Conservation (phyloP, 2,797 vertebrate species). For the Apogon talboti region DNA sequence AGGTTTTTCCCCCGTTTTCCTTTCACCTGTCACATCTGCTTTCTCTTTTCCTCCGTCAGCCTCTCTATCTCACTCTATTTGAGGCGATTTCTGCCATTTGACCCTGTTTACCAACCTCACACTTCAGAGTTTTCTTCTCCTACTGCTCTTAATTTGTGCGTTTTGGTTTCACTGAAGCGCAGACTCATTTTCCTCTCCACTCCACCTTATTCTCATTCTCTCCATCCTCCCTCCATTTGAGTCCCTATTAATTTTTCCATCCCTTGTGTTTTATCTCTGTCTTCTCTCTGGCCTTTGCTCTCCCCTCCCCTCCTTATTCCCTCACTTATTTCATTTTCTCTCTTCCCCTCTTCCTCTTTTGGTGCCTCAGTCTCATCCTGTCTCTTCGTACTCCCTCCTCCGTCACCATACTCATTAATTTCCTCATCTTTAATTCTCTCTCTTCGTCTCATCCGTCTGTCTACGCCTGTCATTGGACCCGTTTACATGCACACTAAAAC, state of each 20-base stretch:
- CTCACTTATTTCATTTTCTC: slow-evolving; percentile 14
- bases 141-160: neutral
- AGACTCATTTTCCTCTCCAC: slow-evolving; percentile 10
- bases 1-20: slow-evolving; percentile 25
- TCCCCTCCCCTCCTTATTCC: slow-evolving; percentile 6
- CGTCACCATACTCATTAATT: slow-evolving; percentile 54
- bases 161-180: slow-evolving; percentile 30
- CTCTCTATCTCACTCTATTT: slow-evolving; percentile 27
- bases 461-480: slow-evolving; percentile 30
- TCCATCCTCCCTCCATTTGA: slow-evolving; percentile 3
- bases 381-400: slow-evolving; percentile 16
- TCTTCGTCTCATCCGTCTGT: slow-evolving; percentile 31
- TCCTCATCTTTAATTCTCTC: slow-evolving; percentile 32
- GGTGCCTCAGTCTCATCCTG: slow-evolving; percentile 32
- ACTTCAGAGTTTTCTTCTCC: slow-evolving; percentile 3
- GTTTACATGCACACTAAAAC: too few species aligned
- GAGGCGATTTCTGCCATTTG: slow-evolving; percentile 7
- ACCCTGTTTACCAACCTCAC: slow-evolving; percentile 33
- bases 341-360: neutral
- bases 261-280: slow-evolving; percentile 30
- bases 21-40: slow-evolving; percentile 63
- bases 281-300: slow-evolving; percentile 24
- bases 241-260: slow-evolving; percentile 42
- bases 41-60: slow-evolving; percentile 45
- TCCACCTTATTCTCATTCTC: slow-evolving; percentile 4